phyloP scores from a whole-genome alignment of 2,113 vertebrate species.

The Diadophis punctatus region DNA sequence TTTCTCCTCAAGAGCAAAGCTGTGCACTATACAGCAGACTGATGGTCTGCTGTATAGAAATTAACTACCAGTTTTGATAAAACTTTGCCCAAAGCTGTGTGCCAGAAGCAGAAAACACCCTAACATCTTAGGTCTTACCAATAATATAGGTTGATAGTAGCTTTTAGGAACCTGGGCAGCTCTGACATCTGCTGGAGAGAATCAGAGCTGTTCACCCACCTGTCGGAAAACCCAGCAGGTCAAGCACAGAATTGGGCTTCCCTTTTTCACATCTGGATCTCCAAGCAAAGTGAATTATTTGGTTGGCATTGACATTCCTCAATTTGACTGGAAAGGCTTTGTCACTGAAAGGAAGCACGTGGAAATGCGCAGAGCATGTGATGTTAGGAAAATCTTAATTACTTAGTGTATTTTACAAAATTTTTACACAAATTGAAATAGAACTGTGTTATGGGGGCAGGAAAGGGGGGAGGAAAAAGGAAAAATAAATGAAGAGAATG shows the following conservation, averaged over 20 bases:
- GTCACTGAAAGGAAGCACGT: neutral
- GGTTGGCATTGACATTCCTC: neutral
- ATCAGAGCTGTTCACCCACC: neutral
- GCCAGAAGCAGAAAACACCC: neutral
- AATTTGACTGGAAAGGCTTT: neutral
- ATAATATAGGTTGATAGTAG: neutral
- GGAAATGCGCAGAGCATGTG: neutral
- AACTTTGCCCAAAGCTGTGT: neutral
- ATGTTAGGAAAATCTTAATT: neutral
- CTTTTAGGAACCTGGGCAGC: neutral
- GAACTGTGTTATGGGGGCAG: neutral
- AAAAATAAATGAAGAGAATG: neutral
- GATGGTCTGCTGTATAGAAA: conserved; percentile 28
- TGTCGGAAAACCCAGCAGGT: neutral
- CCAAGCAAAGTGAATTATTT: neutral
- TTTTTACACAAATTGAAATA: neutral
- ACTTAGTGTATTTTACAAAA: neutral
- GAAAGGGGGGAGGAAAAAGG: neutral
- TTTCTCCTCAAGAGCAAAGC: conserved; percentile 46
- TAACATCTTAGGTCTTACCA: neutral
- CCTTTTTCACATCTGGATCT: neutral
- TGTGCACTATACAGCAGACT: conserved; percentile 31
- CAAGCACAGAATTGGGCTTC: neutral
- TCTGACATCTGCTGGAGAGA: conserved; percentile 12
- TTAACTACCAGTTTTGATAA: conserved; percentile 33